These are phyloP conservation scores for Lithodes maja DNA, from an alignment of 2,888 invertebrate genomes.

Conservation along the genomic window DNA sequence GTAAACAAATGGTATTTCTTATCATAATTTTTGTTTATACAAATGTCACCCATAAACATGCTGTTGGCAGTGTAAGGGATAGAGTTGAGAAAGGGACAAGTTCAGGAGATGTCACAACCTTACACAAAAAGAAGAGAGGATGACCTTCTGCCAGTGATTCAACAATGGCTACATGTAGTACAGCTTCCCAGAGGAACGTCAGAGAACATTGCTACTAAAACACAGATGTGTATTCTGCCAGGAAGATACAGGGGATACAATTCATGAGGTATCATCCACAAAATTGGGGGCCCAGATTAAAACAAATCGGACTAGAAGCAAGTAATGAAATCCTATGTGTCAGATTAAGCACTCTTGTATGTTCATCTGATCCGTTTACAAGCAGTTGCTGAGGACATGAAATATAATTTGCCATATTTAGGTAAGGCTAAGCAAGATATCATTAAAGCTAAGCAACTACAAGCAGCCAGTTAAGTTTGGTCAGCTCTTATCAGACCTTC, in stretches of 20 bases:
- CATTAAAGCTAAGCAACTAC: slow-evolving; percentile 12
- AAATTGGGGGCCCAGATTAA: neutral
- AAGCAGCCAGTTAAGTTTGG: slow-evolving; percentile 21
- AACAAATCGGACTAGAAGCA: neutral
- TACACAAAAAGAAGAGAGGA: too few relatives aligned
- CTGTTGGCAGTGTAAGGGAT: too few relatives aligned
- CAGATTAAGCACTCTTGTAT: neutral
- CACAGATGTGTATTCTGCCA: slow-evolving; percentile 11
- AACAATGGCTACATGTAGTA: too few relatives aligned
- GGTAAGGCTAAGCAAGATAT: neutral
- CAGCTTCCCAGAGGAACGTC: too few relatives aligned
- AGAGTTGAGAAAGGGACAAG: too few relatives aligned
- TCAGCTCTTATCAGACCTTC: slow-evolving; percentile 26
- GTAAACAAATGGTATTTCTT: too few relatives aligned
- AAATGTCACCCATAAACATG: too few relatives aligned
- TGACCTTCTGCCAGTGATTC: too few relatives aligned
- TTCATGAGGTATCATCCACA: neutral
- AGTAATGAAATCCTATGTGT: neutral
- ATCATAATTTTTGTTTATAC: too few relatives aligned
- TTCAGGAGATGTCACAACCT: too few relatives aligned
- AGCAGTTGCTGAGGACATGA: slow-evolving; percentile 33
- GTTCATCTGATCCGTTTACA: slow-evolving; percentile 16
- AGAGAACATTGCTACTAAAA: too few relatives aligned
- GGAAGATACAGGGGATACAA: neutral
- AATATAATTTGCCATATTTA: neutral